A percentile compares a stretch with the other conserved stretches of the same genome.
Conservation (phyloP, 2,113 vertebrate species). For the Channa argus region DNA sequence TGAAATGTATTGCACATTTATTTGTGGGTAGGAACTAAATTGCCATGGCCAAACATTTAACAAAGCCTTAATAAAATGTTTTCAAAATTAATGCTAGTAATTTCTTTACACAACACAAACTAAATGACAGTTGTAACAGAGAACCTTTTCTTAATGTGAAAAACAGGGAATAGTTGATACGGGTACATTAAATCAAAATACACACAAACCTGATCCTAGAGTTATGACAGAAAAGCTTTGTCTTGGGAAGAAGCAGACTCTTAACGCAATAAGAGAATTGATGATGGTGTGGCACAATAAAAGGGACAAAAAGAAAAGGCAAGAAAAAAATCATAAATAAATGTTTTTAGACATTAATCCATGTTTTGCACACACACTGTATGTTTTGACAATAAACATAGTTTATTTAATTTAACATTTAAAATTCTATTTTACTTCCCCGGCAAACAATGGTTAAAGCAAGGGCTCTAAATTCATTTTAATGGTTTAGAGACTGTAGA, state of each 20-base stretch:
- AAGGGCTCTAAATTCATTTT: too few species aligned
- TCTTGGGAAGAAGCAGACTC: conserved; percentile 39
- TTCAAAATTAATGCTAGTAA: too few species aligned
- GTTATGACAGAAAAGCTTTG: conserved; percentile 54
- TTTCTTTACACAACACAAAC: neutral
- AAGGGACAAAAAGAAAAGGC: neutral
- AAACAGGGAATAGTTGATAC: neutral
- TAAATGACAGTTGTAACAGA: conserved; percentile 2
- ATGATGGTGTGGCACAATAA: conserved; percentile 11
- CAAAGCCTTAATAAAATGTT: too few species aligned
- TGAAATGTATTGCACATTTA: neutral
- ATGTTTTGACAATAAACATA: neutral
- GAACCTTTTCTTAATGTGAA: neutral
- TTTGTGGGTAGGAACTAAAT: neutral
- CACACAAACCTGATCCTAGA: conserved; percentile 45
- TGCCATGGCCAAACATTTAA: too few species aligned
- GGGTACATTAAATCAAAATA: conserved; percentile 38
- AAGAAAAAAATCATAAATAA: conserved; percentile 10
- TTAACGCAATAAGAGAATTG: conserved; percentile 41
- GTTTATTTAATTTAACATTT: too few species aligned
- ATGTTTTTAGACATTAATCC: conserved; percentile 12
- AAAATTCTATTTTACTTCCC: too few species aligned
- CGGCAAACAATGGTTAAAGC: too few species aligned
- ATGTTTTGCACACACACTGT: neutral
- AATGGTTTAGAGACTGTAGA: too few species aligned